These are phyloP conservation scores for Drosophila kurseongensis DNA, from an alignment of 1,140 invertebrate genomes.

Conservation along the genomic window DNA sequence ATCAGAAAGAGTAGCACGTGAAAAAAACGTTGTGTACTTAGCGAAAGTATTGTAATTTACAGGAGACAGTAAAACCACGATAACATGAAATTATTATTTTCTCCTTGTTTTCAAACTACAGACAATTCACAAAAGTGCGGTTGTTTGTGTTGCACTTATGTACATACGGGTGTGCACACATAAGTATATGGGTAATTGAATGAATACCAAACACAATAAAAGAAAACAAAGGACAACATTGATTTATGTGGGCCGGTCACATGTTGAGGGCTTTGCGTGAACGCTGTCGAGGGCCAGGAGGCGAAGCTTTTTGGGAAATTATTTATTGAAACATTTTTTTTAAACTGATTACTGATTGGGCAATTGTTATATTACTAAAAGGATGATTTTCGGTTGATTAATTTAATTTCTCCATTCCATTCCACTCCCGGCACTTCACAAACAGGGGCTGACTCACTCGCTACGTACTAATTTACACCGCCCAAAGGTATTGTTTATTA, in stretches of 20 bases:
- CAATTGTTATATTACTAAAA: not conserved
- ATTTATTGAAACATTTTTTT: slow-evolving; percentile 59
- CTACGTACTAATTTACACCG: not conserved
- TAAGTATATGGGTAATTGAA: slow-evolving; percentile 38
- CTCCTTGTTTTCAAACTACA: slow-evolving; percentile 7
- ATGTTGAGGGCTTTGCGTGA: not conserved
- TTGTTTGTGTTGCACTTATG: slow-evolving; percentile 15
- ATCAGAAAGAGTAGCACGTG: not conserved
- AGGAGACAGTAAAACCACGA: not conserved
- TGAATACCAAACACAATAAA: slow-evolving; percentile 38
- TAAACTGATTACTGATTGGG: too few relatives aligned
- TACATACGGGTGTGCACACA: slow-evolving; percentile 8
- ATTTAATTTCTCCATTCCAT: not conserved
- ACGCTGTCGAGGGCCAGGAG: not conserved
- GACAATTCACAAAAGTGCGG: slow-evolving; percentile 37
- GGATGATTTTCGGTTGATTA: not conserved
- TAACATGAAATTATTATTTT: slow-evolving; percentile 33
- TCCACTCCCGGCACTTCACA: too few relatives aligned
- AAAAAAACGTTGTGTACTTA: slow-evolving; percentile 15
- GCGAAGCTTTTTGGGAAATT: slow-evolving; percentile 55
- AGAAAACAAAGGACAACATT: slow-evolving; percentile 60
- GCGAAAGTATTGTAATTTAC: slow-evolving; percentile 18
- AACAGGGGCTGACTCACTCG: too few relatives aligned
- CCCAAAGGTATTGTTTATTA: slow-evolving; percentile 1
- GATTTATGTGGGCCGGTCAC: slow-evolving; percentile 49